A percentile compares a stretch with the other conserved stretches of the same genome.
Evolutionary conservation across 2,888 invertebrate genomes (phyloP).

Genomic region (Stictocephala bisonia): DNA sequence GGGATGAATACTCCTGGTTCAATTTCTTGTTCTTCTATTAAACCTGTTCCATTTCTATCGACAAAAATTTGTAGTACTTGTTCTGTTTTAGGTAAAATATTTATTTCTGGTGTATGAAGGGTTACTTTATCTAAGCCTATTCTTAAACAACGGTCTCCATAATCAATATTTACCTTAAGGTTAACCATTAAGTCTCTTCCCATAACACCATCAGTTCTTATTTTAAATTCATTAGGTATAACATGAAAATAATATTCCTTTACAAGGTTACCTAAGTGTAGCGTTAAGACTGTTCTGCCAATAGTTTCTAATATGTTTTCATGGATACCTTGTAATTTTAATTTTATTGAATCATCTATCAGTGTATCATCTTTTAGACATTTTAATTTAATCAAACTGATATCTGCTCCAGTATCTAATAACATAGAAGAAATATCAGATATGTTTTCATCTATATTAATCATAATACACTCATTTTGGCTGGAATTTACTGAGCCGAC

Average conservation of each 20-base stretch:
- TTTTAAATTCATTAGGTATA: neutral
- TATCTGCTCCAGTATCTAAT: neutral
- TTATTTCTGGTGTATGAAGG: no score
- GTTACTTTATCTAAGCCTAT: neutral
- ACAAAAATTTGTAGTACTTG: neutral
- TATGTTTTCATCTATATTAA: no score
- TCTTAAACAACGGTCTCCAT: neutral
- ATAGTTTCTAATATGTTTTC: neutral
- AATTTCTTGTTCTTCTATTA: slow-evolving; percentile 2
- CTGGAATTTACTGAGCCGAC: no score
- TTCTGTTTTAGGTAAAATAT: no score
- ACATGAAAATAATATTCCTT: neutral
- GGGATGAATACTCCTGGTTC: slow-evolving; percentile 11
- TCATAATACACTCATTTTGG: no score
- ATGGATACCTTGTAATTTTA: neutral
- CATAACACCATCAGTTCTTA: neutral
- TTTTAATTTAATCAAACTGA: neutral
- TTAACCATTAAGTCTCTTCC: neutral
- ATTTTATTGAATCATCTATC: neutral
- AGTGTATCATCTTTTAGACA: neutral
- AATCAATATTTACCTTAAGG: neutral
- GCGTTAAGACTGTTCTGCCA: neutral
- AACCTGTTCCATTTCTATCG: neutral
- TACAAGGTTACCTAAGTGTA: neutral
- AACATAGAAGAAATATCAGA: neutral